Evolutionary conservation across 1,140 invertebrate species (phyloP).

Genomic region (Papilio xuthus): DNA sequence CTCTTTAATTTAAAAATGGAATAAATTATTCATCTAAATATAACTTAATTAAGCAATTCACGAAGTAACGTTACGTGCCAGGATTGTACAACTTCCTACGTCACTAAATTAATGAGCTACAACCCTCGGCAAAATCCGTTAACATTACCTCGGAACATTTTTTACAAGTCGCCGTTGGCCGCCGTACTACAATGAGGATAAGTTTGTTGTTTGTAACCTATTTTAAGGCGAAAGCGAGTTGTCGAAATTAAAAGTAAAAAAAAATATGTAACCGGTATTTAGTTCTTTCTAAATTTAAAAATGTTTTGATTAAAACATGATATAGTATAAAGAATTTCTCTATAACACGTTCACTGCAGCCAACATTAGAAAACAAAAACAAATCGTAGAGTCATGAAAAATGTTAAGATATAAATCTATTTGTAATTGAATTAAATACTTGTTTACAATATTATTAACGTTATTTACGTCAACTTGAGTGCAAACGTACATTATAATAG

Average conservation of each 20-base stretch:
- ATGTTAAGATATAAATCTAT: background rate
- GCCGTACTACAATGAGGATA: background rate
- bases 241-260: background rate
- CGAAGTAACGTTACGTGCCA: background rate
- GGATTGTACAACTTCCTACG: background rate
- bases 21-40: background rate
- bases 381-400: too few species aligned
- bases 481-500: slow-evolving; percentile 7
- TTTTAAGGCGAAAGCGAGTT: background rate
- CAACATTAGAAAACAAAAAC: too few species aligned
- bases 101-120: slow-evolving; percentile 5
- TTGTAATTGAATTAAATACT: background rate
- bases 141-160: background rate
- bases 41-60: background rate
- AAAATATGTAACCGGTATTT: too few species aligned
- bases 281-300: background rate
- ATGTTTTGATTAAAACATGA: background rate
- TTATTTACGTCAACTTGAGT: slow-evolving; percentile 19
- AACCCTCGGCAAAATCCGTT: background rate
- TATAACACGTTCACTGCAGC: too few species aligned
- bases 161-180: background rate
- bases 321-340: too few species aligned
- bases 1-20: background rate
- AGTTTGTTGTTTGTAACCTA: background rate
- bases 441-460: background rate